Evolutionary conservation across 2,113 vertebrate species (phyloP), one percentile per base, ranked within the genome.

Genomic region (Myxocyprinus asiaticus): DNA sequence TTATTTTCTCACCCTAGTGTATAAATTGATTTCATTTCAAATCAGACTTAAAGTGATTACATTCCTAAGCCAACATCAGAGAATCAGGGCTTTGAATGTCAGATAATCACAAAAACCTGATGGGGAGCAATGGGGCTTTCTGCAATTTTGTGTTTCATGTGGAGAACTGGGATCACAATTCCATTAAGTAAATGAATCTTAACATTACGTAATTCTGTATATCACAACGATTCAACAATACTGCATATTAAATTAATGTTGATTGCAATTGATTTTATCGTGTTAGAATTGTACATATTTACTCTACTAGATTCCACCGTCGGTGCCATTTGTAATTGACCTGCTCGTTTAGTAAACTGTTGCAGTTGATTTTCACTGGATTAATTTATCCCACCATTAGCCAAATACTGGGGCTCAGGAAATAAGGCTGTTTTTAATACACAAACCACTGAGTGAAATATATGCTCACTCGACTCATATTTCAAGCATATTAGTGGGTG

Each of bases 1-100:
- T 33, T 33, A 33, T 85, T 88, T 77, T 62, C 64, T 78, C 15
- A 10, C 48, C 61, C 12, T 12, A 7, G 50, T 0, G 59, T 58
- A 80, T 66, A 47, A 65, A 80, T 84, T 81, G 78, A 88, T 88
- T 88, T 61, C 80, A 87, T 85, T 87, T 86, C 67, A 77, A 74
- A 86, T 87, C 71, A 8, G 1, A 84, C 74, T 81, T 80, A 83
- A 85, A 81, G 22, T 86, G 55, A 84, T 81, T 87, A 80, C 83
- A 86, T 85, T 82, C 81, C 69, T 86, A 80, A 82, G 73, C 69
- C 78, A 15, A 33, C 71, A 44, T 72, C 11, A 58, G 45, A 62
- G 66, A 63, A 67, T 78, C 51, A 61, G 22, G 9, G n/a, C 22
- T 74, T 47, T 62, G 45, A 50, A 48, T 62, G 71, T 62, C 11